A percentile compares a stretch with the other conserved stretches of the same genome.
These are phyloP conservation scores for Ophiodon elongatus DNA, from an alignment of 2,113 vertebrate genomes.

Conservation along the genomic window DNA sequence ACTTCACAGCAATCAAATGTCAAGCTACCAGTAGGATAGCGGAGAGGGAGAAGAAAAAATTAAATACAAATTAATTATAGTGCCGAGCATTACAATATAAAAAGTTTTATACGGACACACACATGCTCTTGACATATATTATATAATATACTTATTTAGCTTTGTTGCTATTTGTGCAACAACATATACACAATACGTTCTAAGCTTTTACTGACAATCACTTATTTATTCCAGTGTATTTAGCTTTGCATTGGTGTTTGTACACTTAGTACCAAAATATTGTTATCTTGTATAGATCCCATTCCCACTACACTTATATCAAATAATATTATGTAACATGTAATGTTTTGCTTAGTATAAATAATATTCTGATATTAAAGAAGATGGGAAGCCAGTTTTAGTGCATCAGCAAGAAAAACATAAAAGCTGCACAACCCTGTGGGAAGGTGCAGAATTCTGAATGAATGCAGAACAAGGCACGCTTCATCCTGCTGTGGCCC, in stretches of 20 bases:
- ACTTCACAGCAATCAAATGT: slow-evolving; percentile 53
- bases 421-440: neutral
- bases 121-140: no score
- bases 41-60: slow-evolving; percentile 16
- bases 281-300: neutral
- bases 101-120: slow-evolving; percentile 21
- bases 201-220: neutral
- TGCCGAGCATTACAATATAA: slow-evolving; percentile 16
- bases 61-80: slow-evolving; percentile 48
- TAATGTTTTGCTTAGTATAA: neutral
- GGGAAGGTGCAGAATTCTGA: neutral
- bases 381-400: neutral
- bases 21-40: slow-evolving; percentile 37
- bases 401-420: neutral
- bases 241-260: neutral
- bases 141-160: neutral
- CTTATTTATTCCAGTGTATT: neutral
- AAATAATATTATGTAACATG: neutral
- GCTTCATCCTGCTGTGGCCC: neutral
- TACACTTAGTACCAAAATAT: neutral
- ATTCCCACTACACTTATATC: neutral
- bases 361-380: neutral
- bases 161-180: neutral
- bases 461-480: neutral
- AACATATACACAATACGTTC: neutral